Evolutionary conservation across 2,113 vertebrate species (phyloP).

Genomic region (Tachysurus fulvidraco): DNA sequence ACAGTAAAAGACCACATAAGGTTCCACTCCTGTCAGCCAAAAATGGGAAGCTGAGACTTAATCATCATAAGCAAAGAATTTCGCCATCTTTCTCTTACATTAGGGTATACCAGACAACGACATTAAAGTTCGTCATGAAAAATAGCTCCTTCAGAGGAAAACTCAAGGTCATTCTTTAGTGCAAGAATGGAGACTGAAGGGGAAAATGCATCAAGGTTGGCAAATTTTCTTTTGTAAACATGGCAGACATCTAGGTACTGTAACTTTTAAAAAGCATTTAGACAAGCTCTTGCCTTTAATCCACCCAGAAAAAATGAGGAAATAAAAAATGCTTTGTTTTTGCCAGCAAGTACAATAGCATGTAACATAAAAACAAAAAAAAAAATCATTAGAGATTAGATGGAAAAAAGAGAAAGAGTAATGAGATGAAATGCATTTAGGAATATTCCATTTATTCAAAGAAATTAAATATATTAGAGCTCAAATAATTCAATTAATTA

Average conservation of each 20-base stretch:
- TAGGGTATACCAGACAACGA: not conserved
- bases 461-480: not conserved
- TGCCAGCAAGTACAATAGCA: not conserved
- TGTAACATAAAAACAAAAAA: not conserved
- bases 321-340: not conserved
- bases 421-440: not conserved
- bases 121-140: conserved; percentile 5
- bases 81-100: not conserved
- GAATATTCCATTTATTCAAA: not conserved
- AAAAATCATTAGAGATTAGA: no score
- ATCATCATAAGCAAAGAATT: not conserved
- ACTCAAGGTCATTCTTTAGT: not conserved
- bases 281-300: not conserved
- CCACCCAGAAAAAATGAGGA: not conserved
- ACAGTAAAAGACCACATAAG: no score
- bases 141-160: not conserved
- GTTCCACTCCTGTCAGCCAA: no score
- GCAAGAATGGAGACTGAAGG: not conserved
- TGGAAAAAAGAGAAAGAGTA: not conserved
- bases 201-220: not conserved
- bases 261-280: not conserved
- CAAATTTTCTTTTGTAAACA: not conserved
- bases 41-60: no score
- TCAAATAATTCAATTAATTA: no score
- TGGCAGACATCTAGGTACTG: not conserved